Conservation (phyloP, 2,797 vertebrate genomes). For the Cephalopachus bancanus region DNA sequence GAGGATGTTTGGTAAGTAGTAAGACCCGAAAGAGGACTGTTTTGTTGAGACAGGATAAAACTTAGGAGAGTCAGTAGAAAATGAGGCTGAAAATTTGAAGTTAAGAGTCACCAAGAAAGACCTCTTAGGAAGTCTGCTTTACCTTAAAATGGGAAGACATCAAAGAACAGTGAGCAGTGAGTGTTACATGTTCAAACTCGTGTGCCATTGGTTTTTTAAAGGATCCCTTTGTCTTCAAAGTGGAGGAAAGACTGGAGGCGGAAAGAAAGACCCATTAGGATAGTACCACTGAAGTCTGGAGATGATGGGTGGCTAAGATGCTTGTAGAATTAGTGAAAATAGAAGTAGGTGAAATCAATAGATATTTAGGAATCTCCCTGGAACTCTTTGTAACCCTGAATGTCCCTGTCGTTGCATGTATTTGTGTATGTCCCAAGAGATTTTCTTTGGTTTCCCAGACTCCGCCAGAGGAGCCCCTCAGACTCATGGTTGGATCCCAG, state of each 20-base stretch:
- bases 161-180: background rate
- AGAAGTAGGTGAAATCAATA: background rate
- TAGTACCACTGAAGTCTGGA: background rate
- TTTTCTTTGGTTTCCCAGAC: background rate
- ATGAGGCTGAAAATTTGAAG: background rate
- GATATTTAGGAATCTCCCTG: background rate
- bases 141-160: slow-evolving; percentile 15
- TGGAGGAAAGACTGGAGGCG: background rate
- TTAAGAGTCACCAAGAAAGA: background rate
- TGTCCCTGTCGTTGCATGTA: background rate
- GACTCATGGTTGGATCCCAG: background rate
- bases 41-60: background rate
- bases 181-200: background rate
- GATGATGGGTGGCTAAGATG: background rate
- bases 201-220: background rate
- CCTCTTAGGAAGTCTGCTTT: background rate
- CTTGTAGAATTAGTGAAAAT: background rate
- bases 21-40: background rate
- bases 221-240: background rate
- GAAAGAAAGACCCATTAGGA: background rate
- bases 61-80: background rate
- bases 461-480: background rate
- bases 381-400: background rate
- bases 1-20: background rate
- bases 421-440: background rate